Percentiles rank a stretch among this genome's conserved stretches.
Conservation (phyloP, 1,140 invertebrate species). For the Sarcophaga bullata region DNA sequence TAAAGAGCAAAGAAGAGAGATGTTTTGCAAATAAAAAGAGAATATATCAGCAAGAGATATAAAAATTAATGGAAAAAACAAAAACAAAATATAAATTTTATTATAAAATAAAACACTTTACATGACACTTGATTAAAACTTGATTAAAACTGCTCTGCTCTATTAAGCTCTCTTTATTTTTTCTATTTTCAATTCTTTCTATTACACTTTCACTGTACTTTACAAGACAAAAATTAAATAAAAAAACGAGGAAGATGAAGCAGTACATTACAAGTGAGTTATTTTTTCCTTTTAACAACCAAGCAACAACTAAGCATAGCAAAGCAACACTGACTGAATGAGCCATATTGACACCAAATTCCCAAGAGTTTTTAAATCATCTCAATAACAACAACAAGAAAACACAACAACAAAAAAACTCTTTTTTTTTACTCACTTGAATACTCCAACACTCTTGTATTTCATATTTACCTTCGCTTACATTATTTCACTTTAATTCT, state of each 20-base stretch:
- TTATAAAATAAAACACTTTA: background rate
- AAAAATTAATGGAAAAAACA: background rate
- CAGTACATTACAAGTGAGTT: background rate
- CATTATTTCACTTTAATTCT: conserved; percentile 23
- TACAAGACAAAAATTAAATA: background rate
- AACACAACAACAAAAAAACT: background rate
- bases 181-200: background rate
- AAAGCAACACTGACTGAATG: conserved; percentile 46
- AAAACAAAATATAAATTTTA: background rate
- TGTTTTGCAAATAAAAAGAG: background rate
- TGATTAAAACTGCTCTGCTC: background rate
- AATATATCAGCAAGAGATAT: background rate
- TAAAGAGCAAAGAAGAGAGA: background rate
- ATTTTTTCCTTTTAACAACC: background rate
- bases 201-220: background rate
- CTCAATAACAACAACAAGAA: background rate
- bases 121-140: background rate
- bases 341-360: conserved; percentile 40
- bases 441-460: background rate
- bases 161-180: background rate
- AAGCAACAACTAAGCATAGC: conserved; percentile 30
- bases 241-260: conserved; percentile 16
- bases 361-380: background rate
- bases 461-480: background rate
- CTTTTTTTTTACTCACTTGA: background rate